phyloP scores from a whole-genome alignment of 2,113 vertebrate genomes.

The Eurystomus gularis region DNA sequence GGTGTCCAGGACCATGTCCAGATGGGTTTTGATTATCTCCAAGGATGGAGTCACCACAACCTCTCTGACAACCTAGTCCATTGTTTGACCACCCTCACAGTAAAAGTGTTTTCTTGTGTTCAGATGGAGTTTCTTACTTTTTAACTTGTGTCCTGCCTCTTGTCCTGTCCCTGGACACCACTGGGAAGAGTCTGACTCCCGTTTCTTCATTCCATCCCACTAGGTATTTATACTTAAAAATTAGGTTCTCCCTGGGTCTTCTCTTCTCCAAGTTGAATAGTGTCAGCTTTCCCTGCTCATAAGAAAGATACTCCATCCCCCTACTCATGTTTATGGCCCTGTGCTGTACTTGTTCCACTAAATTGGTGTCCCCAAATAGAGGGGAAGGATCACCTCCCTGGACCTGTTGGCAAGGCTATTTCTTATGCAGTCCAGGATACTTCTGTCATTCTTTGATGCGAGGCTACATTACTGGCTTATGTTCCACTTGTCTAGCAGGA shows the following conservation, averaged over 20 bases:
- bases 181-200: background rate
- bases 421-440: background rate
- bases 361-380: background rate
- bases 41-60: background rate
- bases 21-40: background rate
- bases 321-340: background rate
- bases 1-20: background rate
- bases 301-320: background rate
- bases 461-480: background rate
- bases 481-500: background rate
- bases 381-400: background rate
- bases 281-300: background rate
- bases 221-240: background rate
- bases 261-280: background rate
- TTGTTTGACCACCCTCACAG: background rate
- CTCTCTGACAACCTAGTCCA: background rate
- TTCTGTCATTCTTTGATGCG: background rate
- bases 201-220: background rate
- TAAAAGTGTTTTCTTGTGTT: background rate
- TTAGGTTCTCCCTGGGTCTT: background rate
- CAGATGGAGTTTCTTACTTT: background rate
- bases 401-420: background rate
- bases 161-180: background rate
- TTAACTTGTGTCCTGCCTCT: background rate
- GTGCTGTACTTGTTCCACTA: background rate